A percentile compares a stretch with the other conserved stretches of the same genome.
Evolutionary conservation across 2,113 vertebrate species (phyloP).

Genomic region (Cavia porcellus): DNA sequence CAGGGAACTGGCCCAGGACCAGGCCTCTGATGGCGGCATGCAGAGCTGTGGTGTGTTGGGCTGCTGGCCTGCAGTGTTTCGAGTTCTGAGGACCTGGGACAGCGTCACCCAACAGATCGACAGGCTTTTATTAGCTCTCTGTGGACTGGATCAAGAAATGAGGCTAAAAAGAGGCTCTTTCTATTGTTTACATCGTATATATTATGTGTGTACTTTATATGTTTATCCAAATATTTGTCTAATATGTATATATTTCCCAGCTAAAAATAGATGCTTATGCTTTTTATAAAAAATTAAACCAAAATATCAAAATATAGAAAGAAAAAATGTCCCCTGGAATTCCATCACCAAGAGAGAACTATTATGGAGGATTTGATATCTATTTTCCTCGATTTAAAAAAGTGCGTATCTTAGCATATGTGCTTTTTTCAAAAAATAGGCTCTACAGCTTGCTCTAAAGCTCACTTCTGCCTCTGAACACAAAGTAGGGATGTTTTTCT

Average conservation of each 20-base stretch:
- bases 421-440: constrained; percentile 20
- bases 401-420: neutral
- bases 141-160: constrained; percentile 24
- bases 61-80: too few relatives aligned
- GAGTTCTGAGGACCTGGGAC: neutral
- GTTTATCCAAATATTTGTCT: neutral
- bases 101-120: neutral
- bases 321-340: neutral
- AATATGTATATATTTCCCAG: neutral
- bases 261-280: neutral
- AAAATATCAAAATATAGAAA: neutral
- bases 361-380: neutral
- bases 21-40: neutral
- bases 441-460: neutral
- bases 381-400: constrained; percentile 38
- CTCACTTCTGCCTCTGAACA: constrained; percentile 49
- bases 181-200: neutral
- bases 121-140: neutral
- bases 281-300: constrained; percentile 26
- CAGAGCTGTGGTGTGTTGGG: neutral
- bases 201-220: neutral
- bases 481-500: constrained; percentile 12
- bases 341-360: neutral
- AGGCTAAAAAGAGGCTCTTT: neutral
- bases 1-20: neutral